A percentile compares a stretch with the other conserved stretches of the same genome.
phyloP scores from a whole-genome alignment of 2,888 invertebrate species.

The Helleia helle region DNA sequence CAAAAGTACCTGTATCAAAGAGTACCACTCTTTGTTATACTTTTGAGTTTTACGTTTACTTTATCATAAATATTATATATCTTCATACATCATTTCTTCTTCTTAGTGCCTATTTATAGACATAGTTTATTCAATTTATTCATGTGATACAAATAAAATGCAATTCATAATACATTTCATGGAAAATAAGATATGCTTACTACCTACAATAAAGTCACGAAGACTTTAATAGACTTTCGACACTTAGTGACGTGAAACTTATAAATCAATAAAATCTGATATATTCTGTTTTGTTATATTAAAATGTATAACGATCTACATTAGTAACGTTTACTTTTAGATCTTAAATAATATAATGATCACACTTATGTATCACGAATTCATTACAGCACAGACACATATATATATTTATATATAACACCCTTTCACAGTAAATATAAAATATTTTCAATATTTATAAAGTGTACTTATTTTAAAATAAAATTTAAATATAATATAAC shows the following conservation, averaged over 20 bases:
- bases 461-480: neutral
- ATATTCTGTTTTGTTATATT: constrained; percentile 1
- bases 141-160: constrained; percentile 19
- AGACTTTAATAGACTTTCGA: neutral
- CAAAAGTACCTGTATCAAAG: too few species aligned
- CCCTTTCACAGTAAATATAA: neutral
- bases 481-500: neutral
- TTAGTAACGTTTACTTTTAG: neutral
- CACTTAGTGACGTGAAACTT: neutral
- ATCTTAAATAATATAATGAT: constrained; percentile 1
- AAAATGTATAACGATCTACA: neutral
- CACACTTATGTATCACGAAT: constrained; percentile 5
- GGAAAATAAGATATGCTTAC: neutral
- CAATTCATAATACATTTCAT: neutral
- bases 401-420: neutral
- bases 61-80: too few species aligned
- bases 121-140: constrained; percentile 40
- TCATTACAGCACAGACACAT: neutral
- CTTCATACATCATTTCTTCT: neutral
- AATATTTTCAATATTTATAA: neutral
- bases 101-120: constrained; percentile 36
- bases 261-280: constrained; percentile 3
- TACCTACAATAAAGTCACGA: neutral
- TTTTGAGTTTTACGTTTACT: too few species aligned
- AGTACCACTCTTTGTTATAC: too few species aligned